Evolutionary conservation across 2,888 invertebrate species (phyloP).

Genomic region (Ormyrus thymus): DNA sequence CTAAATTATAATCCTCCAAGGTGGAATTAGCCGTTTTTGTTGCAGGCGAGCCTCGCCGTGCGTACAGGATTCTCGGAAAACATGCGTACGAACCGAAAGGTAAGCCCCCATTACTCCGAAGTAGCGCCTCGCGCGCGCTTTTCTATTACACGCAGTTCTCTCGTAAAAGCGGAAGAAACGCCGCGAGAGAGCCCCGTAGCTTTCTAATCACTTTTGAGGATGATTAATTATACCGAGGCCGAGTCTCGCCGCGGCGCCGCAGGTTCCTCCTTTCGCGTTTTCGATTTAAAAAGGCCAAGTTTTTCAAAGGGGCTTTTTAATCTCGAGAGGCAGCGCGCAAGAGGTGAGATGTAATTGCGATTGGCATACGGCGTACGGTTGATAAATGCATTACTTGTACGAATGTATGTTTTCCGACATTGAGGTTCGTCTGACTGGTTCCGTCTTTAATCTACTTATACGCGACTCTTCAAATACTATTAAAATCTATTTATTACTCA

Average conservation of each 20-base stretch:
- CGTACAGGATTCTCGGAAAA: conserved; percentile 10
- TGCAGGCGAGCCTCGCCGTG: conserved; percentile 60
- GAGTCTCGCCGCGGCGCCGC: not conserved
- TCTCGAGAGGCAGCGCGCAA: too few species aligned
- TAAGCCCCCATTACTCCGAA: conserved; percentile 29
- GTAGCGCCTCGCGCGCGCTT: not conserved
- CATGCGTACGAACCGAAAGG: not conserved
- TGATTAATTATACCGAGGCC: conserved; percentile 46
- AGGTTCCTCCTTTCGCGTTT: not conserved
- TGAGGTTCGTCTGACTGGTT: too few species aligned
- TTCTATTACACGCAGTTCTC: conserved; percentile 1
- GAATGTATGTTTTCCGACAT: too few species aligned
- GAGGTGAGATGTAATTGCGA: too few species aligned
- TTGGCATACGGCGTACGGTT: too few species aligned
- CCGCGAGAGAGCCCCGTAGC: conserved; percentile 13
- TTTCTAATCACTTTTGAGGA: conserved; percentile 54
- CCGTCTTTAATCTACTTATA: too few species aligned
- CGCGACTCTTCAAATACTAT: too few species aligned
- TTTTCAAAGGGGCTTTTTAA: too few species aligned
- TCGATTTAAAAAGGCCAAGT: too few species aligned
- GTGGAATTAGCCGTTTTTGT: conserved; percentile 53
- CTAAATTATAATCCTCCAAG: conserved; percentile 9
- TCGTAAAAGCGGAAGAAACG: conserved; percentile 37
- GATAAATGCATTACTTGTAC: too few species aligned
- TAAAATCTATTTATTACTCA: too few species aligned